Evolutionary conservation across 2,888 invertebrate species (phyloP).

Genomic region (Philopedon plagiatum): DNA sequence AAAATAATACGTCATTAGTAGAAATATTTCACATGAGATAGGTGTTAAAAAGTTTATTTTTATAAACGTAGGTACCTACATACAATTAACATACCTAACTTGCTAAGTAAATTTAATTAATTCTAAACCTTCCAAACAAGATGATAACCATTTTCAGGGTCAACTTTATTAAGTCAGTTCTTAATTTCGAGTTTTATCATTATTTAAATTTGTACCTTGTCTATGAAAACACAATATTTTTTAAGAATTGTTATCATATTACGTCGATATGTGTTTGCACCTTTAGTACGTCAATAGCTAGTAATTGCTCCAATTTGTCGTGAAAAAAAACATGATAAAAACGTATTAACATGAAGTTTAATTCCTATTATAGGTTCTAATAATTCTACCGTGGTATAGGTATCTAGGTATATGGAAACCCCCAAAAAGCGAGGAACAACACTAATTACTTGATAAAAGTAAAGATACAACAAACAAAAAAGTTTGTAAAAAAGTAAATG

Average conservation of each 20-base stretch:
- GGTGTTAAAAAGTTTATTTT: slow-evolving; percentile 30
- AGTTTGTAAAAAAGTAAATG: too few species aligned
- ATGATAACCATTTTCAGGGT: slow-evolving; percentile 29
- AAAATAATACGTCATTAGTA: slow-evolving; percentile 12
- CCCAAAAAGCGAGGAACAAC: too few species aligned
- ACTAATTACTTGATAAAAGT: too few species aligned
- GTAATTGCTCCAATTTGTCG: neutral
- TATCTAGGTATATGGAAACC: too few species aligned
- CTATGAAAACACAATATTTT: slow-evolving; percentile 6
- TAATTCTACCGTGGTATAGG: too few species aligned
- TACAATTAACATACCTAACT: slow-evolving; percentile 26
- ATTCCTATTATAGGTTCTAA: too few species aligned
- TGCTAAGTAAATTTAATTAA: slow-evolving; percentile 34
- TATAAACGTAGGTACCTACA: slow-evolving; percentile 17
- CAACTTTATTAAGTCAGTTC: neutral
- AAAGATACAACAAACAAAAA: too few species aligned
- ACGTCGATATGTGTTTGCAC: neutral
- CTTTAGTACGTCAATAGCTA: neutral
- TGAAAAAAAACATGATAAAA: too few species aligned
- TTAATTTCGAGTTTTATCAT: slow-evolving; percentile 14
- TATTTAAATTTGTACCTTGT: slow-evolving; percentile 18
- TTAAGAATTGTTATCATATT: slow-evolving; percentile 1
- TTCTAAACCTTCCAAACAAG: slow-evolving; percentile 21
- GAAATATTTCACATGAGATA: slow-evolving; percentile 24
- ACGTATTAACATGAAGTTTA: too few species aligned